Conservation (phyloP, 2,797 vertebrate genomes). For the Acropternis orthonyx region DNA sequence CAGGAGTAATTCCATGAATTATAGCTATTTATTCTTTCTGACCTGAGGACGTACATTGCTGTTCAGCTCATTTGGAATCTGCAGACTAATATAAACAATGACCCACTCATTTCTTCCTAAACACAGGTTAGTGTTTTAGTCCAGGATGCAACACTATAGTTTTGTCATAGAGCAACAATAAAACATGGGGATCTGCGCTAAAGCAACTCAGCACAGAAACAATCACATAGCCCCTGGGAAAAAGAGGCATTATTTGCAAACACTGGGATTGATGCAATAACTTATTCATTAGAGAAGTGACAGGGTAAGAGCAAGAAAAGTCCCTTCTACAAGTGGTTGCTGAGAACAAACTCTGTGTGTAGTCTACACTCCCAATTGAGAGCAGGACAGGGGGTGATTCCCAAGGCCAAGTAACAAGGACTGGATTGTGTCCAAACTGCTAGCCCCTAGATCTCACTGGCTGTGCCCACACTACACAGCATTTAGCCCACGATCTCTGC, state of each 20-base stretch:
- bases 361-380: not conserved
- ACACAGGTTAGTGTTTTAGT: not conserved
- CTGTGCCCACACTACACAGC: not conserved
- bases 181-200: not conserved
- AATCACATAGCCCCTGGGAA: not conserved
- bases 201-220: not conserved
- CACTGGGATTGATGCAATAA: not conserved
- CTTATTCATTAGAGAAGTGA: not conserved
- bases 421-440: not conserved
- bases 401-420: not conserved
- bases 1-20: slow-evolving; percentile 16
- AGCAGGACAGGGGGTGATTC: not conserved
- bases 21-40: slow-evolving; percentile 8
- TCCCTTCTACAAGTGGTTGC: not conserved
- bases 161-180: not conserved
- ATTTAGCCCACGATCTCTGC: not conserved
- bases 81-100: slow-evolving; percentile 23
- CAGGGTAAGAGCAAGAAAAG: not conserved
- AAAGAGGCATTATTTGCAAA: slow-evolving; percentile 28
- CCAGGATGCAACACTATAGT: not conserved
- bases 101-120: slow-evolving; percentile 11
- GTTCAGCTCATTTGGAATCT: slow-evolving; percentile 1
- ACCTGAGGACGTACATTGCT: not conserved
- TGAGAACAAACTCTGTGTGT: not conserved
- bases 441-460: not conserved